phyloP scores from a whole-genome alignment of 1,140 invertebrate species.

The Radopholus similis region DNA sequence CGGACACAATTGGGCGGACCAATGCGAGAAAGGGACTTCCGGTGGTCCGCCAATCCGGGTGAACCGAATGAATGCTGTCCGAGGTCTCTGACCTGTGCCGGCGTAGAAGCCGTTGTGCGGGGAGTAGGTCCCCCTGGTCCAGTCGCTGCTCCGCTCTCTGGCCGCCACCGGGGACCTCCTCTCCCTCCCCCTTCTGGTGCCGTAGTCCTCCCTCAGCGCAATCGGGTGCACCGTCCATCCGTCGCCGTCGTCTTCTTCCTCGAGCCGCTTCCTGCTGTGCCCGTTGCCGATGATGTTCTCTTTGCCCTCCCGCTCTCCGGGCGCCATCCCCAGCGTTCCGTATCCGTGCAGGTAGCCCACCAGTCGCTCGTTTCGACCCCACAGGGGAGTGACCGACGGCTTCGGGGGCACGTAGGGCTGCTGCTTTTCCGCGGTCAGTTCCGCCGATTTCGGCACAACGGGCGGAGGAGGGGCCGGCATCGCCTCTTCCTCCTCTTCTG shows the following conservation, averaged over 20 bases:
- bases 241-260: neutral
- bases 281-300: neutral
- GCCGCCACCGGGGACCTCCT: neutral
- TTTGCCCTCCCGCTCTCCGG: neutral
- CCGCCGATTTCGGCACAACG: neutral
- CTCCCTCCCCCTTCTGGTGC: neutral
- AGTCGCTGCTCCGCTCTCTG: neutral
- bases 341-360: slow-evolving; percentile 9
- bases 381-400: slow-evolving; percentile 8
- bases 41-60: no score
- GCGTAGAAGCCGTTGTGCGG: no score
- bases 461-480: neutral
- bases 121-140: neutral
- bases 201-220: slow-evolving; percentile 1
- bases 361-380: slow-evolving; percentile 15
- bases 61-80: no score
- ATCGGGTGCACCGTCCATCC: slow-evolving; percentile 15
- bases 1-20: neutral
- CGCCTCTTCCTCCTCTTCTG: no score
- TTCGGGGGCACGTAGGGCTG: neutral
- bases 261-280: neutral
- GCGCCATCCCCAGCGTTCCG: neutral
- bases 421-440: no score
- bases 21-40: neutral
- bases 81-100: no score